Conservation (phyloP, 2,113 vertebrate species). For the Vulpes ferrilata region DNA sequence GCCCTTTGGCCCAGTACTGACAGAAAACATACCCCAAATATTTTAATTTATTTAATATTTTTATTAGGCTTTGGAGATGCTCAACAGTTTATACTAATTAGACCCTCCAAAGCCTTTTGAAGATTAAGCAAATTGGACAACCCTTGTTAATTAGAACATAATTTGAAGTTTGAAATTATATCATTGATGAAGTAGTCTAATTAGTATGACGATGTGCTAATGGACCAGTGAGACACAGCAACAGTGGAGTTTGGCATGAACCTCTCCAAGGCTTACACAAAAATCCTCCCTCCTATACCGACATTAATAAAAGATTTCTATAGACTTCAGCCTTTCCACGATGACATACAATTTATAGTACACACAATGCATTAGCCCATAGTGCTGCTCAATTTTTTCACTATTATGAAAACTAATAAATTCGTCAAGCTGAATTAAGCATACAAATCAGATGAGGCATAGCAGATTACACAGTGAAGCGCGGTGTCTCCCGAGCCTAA, state of each 20-base stretch:
- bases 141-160: slow-evolving; percentile 95
- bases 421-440: slow-evolving; percentile 93
- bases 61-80: slow-evolving; percentile 86
- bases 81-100: slow-evolving; percentile 91
- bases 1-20: background rate
- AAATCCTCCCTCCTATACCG: slow-evolving; percentile 87
- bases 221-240: slow-evolving; percentile 89
- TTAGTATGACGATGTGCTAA: slow-evolving; percentile 95
- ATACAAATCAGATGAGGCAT: slow-evolving; percentile 92
- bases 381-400: slow-evolving; percentile 89
- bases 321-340: slow-evolving; percentile 89
- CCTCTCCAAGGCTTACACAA: slow-evolving; percentile 88
- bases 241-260: slow-evolving; percentile 89
- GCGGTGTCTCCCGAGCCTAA: slow-evolving; percentile 92
- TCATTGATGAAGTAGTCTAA: slow-evolving; percentile 93
- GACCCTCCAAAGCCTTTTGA: slow-evolving; percentile 89
- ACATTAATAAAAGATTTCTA: slow-evolving; percentile 94
- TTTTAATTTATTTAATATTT: slow-evolving; percentile 74
- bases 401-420: slow-evolving; percentile 93
- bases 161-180: slow-evolving; percentile 96
- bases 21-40: slow-evolving; percentile 65
- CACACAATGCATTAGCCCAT: slow-evolving; percentile 90
- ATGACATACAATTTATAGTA: slow-evolving; percentile 92
- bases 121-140: slow-evolving; percentile 94
- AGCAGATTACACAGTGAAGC: slow-evolving; percentile 93